These are phyloP conservation scores for Strix aluco DNA, from an alignment of 2,113 vertebrate species.

Conservation along the genomic window DNA sequence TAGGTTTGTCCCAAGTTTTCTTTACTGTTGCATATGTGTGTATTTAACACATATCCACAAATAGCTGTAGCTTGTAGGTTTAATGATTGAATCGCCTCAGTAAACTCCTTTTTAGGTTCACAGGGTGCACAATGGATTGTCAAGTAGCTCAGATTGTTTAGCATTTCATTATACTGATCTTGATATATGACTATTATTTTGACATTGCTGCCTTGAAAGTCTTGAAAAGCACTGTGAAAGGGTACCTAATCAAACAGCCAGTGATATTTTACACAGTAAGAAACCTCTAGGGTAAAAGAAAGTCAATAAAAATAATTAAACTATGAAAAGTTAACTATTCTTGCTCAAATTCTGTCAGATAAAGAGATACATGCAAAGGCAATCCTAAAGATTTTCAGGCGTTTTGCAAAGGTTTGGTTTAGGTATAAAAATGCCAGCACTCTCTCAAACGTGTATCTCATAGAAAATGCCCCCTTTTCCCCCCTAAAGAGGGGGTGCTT, in stretches of 20 bases:
- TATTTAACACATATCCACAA: not conserved
- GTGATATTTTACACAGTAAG: not conserved
- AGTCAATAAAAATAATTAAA: constrained; percentile 50
- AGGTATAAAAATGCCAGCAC: not conserved
- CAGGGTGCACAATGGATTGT: not conserved
- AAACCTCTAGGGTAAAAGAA: constrained; percentile 17
- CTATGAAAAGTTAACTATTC: constrained; percentile 9
- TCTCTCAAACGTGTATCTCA: not conserved
- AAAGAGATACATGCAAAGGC: not conserved
- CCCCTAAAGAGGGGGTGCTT: not conserved
- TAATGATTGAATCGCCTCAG: not conserved
- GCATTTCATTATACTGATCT: not conserved
- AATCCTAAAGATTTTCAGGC: not conserved
- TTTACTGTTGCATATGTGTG: not conserved
- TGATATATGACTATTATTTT: constrained; percentile 47
- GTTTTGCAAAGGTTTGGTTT: not conserved
- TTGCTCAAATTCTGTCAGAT: not conserved
- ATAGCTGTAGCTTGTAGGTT: not conserved
- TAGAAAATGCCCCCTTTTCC: not conserved
- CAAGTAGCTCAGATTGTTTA: not conserved
- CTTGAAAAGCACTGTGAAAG: not conserved
- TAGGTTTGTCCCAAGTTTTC: not conserved
- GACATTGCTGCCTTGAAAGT: constrained; percentile 7
- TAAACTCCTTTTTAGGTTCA: not conserved
- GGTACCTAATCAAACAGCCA: constrained; percentile 12